phyloP scores from a whole-genome alignment of 2,113 vertebrate species.

The Lepus timidus region DNA sequence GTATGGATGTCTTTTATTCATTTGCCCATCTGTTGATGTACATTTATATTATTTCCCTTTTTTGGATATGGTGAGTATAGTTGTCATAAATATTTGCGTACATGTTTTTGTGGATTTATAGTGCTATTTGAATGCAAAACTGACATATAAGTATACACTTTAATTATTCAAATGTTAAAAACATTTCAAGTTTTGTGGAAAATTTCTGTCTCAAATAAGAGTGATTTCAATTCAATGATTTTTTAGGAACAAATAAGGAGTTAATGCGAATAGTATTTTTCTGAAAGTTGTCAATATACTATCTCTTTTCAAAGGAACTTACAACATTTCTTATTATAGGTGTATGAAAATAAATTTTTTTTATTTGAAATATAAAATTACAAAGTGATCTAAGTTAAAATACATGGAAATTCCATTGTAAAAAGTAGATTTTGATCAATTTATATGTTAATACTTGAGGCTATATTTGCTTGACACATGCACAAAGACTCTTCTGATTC shows the following conservation, averaged over 20 bases:
- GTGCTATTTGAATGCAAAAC: constrained; percentile 45
- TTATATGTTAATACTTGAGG: constrained; percentile 52
- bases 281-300: neutral
- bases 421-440: constrained; percentile 40
- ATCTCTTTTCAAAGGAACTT: constrained; percentile 24
- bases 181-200: constrained; percentile 15
- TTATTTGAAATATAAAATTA: constrained; percentile 43
- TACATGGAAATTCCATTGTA: neutral
- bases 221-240: constrained; percentile 17
- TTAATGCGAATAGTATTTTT: constrained; percentile 3
- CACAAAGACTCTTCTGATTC: constrained; percentile 39
- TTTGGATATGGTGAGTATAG: neutral
- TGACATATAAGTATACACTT: constrained; percentile 21
- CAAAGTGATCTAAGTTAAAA: neutral
- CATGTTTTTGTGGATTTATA: neutral
- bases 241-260: neutral
- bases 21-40: neutral
- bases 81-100: neutral
- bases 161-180: constrained; percentile 45
- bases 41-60: neutral
- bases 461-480: neutral
- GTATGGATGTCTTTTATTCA: neutral
- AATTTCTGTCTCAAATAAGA: constrained; percentile 32
- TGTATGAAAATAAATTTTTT: neutral
- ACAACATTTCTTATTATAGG: constrained; percentile 1